phyloP scores from a whole-genome alignment of 2,113 vertebrate species.

The Desmodus rotundus region DNA sequence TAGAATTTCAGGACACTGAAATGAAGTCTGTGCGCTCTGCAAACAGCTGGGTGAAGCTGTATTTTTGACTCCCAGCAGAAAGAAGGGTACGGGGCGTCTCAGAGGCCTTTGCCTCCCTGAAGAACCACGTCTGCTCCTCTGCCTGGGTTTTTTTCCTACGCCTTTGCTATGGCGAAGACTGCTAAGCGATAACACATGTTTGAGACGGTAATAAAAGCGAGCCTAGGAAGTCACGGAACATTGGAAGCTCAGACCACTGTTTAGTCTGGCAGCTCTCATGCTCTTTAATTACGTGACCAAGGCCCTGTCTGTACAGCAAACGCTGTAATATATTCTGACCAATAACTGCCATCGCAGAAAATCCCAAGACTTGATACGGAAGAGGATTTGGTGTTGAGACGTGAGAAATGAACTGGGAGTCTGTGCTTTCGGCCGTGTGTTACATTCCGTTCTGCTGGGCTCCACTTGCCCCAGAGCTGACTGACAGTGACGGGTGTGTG shows the following conservation, averaged over 20 bases:
- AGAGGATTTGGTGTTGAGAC: background rate
- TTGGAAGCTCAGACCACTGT: slow-evolving; percentile 16
- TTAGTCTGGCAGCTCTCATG: slow-evolving; percentile 5
- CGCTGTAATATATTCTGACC: background rate
- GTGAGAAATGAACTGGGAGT: background rate
- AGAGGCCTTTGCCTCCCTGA: background rate
- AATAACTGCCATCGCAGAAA: background rate
- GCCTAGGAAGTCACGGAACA: background rate
- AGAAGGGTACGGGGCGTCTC: background rate
- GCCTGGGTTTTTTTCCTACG: background rate
- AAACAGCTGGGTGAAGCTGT: background rate
- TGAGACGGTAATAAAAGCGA: background rate
- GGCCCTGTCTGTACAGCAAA: background rate
- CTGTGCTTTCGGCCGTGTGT: background rate
- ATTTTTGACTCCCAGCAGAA: background rate
- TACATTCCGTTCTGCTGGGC: background rate
- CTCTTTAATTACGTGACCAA: slow-evolving; percentile 14
- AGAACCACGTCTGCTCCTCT: background rate
- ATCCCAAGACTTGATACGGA: background rate
- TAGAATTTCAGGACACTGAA: background rate
- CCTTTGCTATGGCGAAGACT: background rate
- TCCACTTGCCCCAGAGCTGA: background rate
- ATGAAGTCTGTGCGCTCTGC: background rate
- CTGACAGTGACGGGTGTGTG: background rate
- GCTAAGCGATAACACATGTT: slow-evolving; percentile 34